Evolutionary conservation across 2,888 invertebrate species (phyloP).

Genomic region (Oscheius sp.): DNA sequence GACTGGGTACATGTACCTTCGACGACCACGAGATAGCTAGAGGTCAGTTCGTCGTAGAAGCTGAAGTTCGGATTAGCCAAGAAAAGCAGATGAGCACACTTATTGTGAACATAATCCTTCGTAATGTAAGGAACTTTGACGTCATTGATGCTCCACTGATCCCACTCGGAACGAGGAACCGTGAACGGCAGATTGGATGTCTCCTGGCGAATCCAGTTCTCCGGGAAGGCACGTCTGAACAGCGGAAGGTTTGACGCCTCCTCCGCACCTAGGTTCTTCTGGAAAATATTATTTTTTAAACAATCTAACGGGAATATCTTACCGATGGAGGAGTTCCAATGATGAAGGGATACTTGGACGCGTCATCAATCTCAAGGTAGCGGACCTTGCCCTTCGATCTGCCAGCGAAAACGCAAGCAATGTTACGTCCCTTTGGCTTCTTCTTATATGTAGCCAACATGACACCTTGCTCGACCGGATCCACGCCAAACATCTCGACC

Average conservation of each 20-base stretch:
- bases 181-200: neutral
- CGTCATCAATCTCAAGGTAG: constrained; percentile 15
- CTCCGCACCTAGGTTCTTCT: neutral
- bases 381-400: neutral
- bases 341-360: constrained; percentile 15
- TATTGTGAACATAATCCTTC: constrained; percentile 8
- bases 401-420: constrained; percentile 20
- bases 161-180: constrained; percentile 28
- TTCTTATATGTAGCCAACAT: neutral
- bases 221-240: neutral
- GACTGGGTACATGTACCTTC: constrained; percentile 49
- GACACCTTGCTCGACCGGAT: neutral
- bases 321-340: neutral
- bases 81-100: neutral
- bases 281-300: neutral
- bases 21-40: constrained; percentile 35
- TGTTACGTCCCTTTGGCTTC: neutral
- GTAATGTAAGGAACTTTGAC: constrained; percentile 10
- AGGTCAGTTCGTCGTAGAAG: neutral
- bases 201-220: constrained; percentile 1
- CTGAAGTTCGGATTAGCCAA: neutral
- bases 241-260: neutral
- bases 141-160: constrained; percentile 19
- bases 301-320: neutral
- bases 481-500: constrained; percentile 19